Conservation (phyloP, 2,888 invertebrate species). For the Pseudococcus jackbeardsleyi region DNA sequence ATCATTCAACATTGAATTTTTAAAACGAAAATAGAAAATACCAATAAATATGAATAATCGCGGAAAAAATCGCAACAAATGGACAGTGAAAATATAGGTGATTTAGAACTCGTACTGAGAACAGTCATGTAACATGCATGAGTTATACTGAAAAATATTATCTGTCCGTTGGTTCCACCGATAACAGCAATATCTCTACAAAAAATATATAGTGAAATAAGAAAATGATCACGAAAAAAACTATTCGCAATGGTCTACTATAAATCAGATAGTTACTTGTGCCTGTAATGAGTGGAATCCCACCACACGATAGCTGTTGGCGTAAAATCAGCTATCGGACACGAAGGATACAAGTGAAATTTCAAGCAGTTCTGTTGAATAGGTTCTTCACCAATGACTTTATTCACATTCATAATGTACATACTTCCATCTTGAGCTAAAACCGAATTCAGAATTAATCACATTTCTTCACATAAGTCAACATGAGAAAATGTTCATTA, state of each 20-base stretch:
- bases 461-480: background rate
- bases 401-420: slow-evolving; percentile 31
- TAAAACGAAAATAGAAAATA: slow-evolving; percentile 15
- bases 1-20: background rate
- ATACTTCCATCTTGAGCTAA: slow-evolving; percentile 55
- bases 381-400: slow-evolving; percentile 42
- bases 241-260: background rate
- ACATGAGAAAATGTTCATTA: background rate
- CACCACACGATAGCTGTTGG: slow-evolving; percentile 60
- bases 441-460: background rate
- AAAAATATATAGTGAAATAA: slow-evolving; percentile 11
- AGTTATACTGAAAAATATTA: slow-evolving; percentile 72
- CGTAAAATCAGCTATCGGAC: slow-evolving; percentile 31
- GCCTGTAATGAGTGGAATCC: slow-evolving; percentile 56
- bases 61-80: slow-evolving; percentile 61
- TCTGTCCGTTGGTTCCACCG: slow-evolving; percentile 73
- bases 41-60: slow-evolving; percentile 56
- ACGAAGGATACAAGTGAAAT: slow-evolving; percentile 10
- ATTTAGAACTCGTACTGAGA: slow-evolving; percentile 43
- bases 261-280: slow-evolving; percentile 15
- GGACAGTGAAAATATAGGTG: slow-evolving; percentile 54
- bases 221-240: background rate
- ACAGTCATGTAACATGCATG: slow-evolving; percentile 32
- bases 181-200: slow-evolving; percentile 70
- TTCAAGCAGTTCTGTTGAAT: background rate